Evolutionary conservation across 2,797 vertebrate genomes (phyloP).

Genomic region (Scolopax bukidnonensis): DNA sequence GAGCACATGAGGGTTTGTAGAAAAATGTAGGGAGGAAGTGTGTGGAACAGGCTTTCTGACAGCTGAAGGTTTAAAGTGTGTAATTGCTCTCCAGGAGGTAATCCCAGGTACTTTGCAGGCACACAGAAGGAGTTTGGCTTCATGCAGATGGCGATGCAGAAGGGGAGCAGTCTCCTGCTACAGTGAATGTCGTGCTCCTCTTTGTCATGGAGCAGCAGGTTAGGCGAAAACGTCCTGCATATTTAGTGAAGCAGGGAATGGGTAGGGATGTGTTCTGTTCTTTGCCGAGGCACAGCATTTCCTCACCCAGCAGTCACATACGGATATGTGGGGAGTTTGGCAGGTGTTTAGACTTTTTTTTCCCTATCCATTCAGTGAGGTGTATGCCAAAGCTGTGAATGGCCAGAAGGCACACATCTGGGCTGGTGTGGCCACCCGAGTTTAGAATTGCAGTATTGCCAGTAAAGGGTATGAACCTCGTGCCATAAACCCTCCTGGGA

Average conservation of each 20-base stretch:
- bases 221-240: neutral
- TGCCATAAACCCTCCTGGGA: neutral
- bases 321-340: neutral
- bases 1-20: slow-evolving; percentile 30
- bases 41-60: slow-evolving; percentile 56
- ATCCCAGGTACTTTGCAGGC: neutral
- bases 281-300: neutral
- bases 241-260: neutral
- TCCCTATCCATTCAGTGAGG: neutral
- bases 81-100: slow-evolving; percentile 25
- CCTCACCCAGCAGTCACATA: neutral
- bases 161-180: neutral
- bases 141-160: neutral
- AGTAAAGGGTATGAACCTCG: neutral
- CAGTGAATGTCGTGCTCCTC: neutral
- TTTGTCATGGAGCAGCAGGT: neutral
- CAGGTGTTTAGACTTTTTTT: neutral
- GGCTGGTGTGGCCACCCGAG: neutral
- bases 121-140: neutral
- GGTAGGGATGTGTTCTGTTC: neutral
- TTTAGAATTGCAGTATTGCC: neutral
- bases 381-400: neutral
- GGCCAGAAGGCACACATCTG: neutral
- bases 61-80: slow-evolving; percentile 25
- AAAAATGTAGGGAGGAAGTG: neutral